Conservation (phyloP, 2,797 vertebrate species). For the Girardinus metallicus region DNA sequence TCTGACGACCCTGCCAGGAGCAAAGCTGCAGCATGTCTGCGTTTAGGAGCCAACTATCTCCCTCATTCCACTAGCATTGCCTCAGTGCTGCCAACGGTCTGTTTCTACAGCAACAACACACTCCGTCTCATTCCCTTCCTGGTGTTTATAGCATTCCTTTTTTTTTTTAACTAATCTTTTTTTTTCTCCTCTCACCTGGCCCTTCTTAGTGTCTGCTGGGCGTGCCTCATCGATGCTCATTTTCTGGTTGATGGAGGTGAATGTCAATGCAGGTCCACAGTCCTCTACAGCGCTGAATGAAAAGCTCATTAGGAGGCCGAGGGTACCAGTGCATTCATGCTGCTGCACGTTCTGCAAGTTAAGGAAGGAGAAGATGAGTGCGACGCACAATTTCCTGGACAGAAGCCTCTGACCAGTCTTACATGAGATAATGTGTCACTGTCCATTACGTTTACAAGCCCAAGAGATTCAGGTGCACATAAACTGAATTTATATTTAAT, state of each 20-base stretch:
- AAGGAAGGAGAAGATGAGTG: slow-evolving; percentile 25
- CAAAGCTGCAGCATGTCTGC: slow-evolving; percentile 26
- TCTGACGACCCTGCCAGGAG: slow-evolving; percentile 41
- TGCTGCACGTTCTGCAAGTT: slow-evolving; percentile 14
- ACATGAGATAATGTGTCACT: slow-evolving; percentile 18
- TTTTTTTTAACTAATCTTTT: slow-evolving; percentile 46
- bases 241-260: slow-evolving; percentile 39
- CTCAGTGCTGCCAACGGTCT: slow-evolving; percentile 27
- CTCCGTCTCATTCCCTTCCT: slow-evolving; percentile 29
- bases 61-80: slow-evolving; percentile 27
- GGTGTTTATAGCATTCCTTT: slow-evolving; percentile 50
- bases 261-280: slow-evolving; percentile 32
- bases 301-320: slow-evolving; percentile 38
- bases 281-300: slow-evolving; percentile 23
- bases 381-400: slow-evolving; percentile 38
- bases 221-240: slow-evolving; percentile 6
- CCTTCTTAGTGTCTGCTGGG: slow-evolving; percentile 9
- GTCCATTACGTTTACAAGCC: slow-evolving; percentile 13
- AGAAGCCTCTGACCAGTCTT: slow-evolving; percentile 31
- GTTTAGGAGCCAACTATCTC: slow-evolving; percentile 27
- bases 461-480: background rate
- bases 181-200: slow-evolving; percentile 33
- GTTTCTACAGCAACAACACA: slow-evolving; percentile 67
- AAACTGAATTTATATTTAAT: background rate
- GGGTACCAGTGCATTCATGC: slow-evolving; percentile 33